Evolutionary conservation across 2,888 invertebrate genomes (phyloP).

Genomic region (Dasypolia templi): DNA sequence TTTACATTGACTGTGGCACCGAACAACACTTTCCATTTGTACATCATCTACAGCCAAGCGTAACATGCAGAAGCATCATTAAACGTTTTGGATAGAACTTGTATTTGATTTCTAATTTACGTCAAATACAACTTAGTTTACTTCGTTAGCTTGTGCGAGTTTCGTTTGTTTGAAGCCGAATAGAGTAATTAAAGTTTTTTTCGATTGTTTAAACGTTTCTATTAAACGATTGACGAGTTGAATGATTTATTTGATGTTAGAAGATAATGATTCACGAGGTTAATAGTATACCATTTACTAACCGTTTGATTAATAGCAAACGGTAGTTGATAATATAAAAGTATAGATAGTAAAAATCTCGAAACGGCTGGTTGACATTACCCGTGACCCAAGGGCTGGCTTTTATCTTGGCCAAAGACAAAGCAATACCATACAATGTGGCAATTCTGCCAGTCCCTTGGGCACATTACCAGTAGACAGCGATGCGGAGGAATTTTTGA

Average conservation of each 20-base stretch:
- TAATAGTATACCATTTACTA: slow-evolving; percentile 1
- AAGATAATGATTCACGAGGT: slow-evolving; percentile 9
- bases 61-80: slow-evolving; percentile 51
- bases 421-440: too few species aligned
- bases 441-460: too few species aligned
- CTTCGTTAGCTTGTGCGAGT: slow-evolving; percentile 41
- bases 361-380: too few species aligned
- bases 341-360: too few species aligned
- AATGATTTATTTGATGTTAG: slow-evolving; percentile 28
- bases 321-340: neutral
- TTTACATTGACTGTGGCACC: slow-evolving; percentile 12
- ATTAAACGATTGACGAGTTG: slow-evolving; percentile 17
- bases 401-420: too few species aligned
- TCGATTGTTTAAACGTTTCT: slow-evolving; percentile 9
- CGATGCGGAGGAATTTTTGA: too few species aligned
- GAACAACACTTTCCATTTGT: slow-evolving; percentile 56
- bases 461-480: too few species aligned
- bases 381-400: too few species aligned
- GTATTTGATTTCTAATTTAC: slow-evolving; percentile 64
- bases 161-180: slow-evolving; percentile 35
- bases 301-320: neutral
- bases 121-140: slow-evolving; percentile 50
- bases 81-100: slow-evolving; percentile 53
- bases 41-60: slow-evolving; percentile 23
- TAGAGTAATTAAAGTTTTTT: slow-evolving; percentile 39